Conservation (phyloP, 2,888 invertebrate genomes). For the Drosophila meridionalis region DNA sequence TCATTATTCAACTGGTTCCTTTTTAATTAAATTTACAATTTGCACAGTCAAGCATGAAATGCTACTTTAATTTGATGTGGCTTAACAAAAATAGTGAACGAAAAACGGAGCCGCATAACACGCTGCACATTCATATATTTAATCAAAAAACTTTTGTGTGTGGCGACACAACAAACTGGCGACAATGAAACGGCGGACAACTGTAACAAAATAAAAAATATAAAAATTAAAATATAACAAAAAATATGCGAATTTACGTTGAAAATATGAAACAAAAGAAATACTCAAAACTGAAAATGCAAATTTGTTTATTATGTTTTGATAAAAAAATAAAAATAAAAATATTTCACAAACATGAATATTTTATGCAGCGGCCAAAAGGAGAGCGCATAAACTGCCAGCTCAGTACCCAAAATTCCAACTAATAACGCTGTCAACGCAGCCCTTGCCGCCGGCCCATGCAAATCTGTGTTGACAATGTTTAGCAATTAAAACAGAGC, state of each 20-base stretch:
- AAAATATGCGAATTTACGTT: conserved; percentile 14
- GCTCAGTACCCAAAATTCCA: conserved; percentile 31
- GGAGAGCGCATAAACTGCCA: conserved; percentile 18
- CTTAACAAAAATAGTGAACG: conserved; percentile 30
- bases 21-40: conserved; percentile 22
- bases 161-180: conserved; percentile 21
- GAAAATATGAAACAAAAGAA: conserved; percentile 5
- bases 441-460: conserved; percentile 48
- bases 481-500: conserved; percentile 74
- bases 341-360: conserved; percentile 65
- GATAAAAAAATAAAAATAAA: conserved; percentile 38
- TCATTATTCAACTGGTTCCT: neutral
- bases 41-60: conserved; percentile 36
- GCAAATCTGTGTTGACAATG: conserved; percentile 79
- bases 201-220: conserved; percentile 13
- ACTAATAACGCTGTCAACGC: conserved; percentile 77
- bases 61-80: conserved; percentile 47
- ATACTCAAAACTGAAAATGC: conserved; percentile 52
- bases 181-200: conserved; percentile 35
- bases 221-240: conserved; percentile 2
- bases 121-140: conserved; percentile 46
- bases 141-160: conserved; percentile 66
- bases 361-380: conserved; percentile 56
- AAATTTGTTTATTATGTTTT: conserved; percentile 79
- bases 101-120: conserved; percentile 18